These are phyloP conservation scores for Brassicogethes aeneus DNA, from an alignment of 2,888 invertebrate genomes.

Conservation along the genomic window DNA sequence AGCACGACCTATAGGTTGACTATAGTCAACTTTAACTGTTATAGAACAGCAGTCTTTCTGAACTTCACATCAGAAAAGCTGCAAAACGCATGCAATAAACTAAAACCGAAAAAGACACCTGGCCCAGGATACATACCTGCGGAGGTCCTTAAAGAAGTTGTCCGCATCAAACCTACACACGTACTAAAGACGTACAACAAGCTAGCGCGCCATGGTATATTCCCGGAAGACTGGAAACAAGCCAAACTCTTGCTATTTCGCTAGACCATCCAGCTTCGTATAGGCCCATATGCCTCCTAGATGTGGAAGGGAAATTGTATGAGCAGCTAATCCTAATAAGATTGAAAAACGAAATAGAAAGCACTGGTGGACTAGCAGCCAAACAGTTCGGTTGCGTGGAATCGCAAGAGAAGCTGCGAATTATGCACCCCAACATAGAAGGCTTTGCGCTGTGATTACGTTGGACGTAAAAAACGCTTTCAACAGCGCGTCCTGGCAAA, in stretches of 20 bases:
- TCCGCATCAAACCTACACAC: not conserved
- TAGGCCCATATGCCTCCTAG: conserved; percentile 8
- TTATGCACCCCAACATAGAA: conserved; percentile 3
- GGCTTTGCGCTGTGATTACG: conserved; percentile 1
- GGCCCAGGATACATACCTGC: conserved; percentile 7
- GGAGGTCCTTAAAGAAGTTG: conserved; percentile 5
- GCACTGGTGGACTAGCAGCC: conserved; percentile 9
- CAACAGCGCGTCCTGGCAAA: conserved; percentile 4
- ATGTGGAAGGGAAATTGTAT: conserved; percentile 8
- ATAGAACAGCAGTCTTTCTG: conserved; percentile 3
- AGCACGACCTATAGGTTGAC: too few species aligned
- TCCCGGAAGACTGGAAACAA: conserved; percentile 7
- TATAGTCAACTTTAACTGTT: conserved; percentile 1
- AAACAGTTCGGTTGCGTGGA: conserved; percentile 11
- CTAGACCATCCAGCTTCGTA: conserved; percentile 7
- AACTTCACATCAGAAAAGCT: conserved; percentile 7
- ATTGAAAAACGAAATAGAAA: conserved; percentile 8
- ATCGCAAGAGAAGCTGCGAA: conserved; percentile 8
- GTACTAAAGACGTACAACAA: conserved; percentile 7
- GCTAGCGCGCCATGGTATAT: not conserved
- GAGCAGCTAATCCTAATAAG: conserved; percentile 6
- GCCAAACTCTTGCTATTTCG: conserved; percentile 6
- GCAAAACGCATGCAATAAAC: not conserved
- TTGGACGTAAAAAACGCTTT: too few species aligned
- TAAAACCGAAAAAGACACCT: conserved; percentile 6